Evolutionary conservation across 2,113 vertebrate genomes (phyloP).

Genomic region (Carassius auratus): DNA sequence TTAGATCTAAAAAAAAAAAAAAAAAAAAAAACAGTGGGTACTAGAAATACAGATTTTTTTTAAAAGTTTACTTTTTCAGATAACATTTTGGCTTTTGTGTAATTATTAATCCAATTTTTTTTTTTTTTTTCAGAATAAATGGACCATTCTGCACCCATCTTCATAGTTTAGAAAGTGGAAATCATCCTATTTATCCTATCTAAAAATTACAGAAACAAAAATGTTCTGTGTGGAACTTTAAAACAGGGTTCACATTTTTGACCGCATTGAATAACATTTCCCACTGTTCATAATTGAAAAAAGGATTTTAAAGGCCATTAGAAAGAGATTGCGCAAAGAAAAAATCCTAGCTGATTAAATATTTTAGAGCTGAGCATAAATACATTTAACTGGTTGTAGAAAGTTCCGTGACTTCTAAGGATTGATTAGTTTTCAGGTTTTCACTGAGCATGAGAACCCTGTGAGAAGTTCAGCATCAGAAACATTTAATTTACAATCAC

Average conservation of each 20-base stretch:
- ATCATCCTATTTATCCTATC: not conserved
- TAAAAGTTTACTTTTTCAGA: too few species aligned
- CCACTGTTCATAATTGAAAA: not conserved
- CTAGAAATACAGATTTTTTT: too few species aligned
- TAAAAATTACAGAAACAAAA: not conserved
- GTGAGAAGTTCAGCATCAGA: not conserved
- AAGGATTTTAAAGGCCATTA: not conserved
- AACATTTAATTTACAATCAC: too few species aligned
- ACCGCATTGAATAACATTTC: not conserved
- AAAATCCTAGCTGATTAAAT: not conserved
- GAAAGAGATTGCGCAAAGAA: not conserved
- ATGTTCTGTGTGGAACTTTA: not conserved
- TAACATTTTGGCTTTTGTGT: too few species aligned
- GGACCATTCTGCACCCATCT: not conserved
- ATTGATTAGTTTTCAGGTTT: too few species aligned
- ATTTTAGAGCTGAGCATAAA: not conserved
- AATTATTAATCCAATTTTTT: too few species aligned
- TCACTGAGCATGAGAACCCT: not conserved
- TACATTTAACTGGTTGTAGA: not conserved
- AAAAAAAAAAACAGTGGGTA: too few species aligned
- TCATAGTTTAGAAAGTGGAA: not conserved
- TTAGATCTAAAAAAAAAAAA: too few species aligned
- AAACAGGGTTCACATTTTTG: too few species aligned
- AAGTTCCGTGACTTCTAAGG: too few species aligned
- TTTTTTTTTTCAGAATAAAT: too few species aligned